Base-by-base conservation (phyloP, 1,140 invertebrate genomes). In the Magallana ariakensis region DNA sequence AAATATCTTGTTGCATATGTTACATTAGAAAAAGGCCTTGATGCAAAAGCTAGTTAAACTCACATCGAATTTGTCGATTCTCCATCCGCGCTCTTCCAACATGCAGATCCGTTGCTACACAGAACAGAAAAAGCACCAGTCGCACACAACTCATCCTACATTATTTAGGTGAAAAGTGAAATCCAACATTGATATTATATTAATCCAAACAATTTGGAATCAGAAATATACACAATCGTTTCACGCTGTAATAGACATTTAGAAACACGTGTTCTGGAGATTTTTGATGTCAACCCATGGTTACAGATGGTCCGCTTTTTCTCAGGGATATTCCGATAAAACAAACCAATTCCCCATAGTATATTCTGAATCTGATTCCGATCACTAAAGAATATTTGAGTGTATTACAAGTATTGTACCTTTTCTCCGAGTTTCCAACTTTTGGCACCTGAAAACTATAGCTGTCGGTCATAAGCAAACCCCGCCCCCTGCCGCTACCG, bases 161-260 rank as follows among this genome's bases (percentile, higher is more conserved):
- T 75, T 75, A 75, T 75, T 75, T 75, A 26, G 66, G 22, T 26
- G 22, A 26, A 75, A 75, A 33, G 66, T 75, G 22, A 26, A 75
- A 75, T 75, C 66, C 66, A 75, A 26, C 66, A 75, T 75, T 75
- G 66, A 75, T 75, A 75, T 26, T 26, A 75, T 75, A 75, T 75
- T 75, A 75, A 75, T 75, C 66, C 66, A 75, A 75, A 75, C 66
- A 75, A 75, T 75, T 75, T 75, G 66, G 66, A 75, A 75, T 75
- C 22, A 75, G 66, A 75, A 75, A 75, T 75, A 75, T 33, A 75
- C 66, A 75, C 66, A 75, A 75, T 75, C 22, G 66, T 75, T 75
- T 75, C 22, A 75, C 66, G 33, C 66, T 75, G 66, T 26, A 75
- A 22, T 75, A 75, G 26, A 26, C 66, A 26, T 75, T 33, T 33